Conservation (phyloP, 2,797 vertebrate genomes). For the Lates japonicus region DNA sequence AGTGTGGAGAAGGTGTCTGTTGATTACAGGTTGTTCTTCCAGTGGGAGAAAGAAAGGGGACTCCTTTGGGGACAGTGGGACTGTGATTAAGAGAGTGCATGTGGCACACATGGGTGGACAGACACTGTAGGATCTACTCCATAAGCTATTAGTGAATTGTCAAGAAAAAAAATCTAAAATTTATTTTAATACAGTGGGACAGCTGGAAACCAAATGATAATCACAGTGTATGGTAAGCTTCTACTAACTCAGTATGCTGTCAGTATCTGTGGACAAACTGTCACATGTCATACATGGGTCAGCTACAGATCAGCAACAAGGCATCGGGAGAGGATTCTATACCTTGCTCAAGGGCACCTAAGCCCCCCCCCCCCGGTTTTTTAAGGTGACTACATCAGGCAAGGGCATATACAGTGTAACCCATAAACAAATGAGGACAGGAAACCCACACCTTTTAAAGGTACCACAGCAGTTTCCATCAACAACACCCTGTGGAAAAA, state of each 20-base stretch:
- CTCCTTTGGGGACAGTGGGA: conserved; percentile 38
- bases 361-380: neutral
- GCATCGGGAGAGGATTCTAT: conserved; percentile 8
- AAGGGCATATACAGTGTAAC: neutral
- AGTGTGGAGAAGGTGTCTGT: conserved; percentile 6
- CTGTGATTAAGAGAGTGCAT: conserved; percentile 53
- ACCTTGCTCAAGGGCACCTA: conserved; percentile 28
- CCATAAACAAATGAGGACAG: conserved; percentile 10
- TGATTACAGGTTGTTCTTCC: conserved; percentile 51
- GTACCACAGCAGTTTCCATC: conserved; percentile 14
- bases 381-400: neutral
- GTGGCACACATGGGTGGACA: conserved; percentile 19
- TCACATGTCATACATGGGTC: neutral
- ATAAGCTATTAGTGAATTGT: conserved; percentile 5
- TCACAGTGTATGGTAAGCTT: neutral
- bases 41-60: conserved; percentile 29
- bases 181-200: neutral
- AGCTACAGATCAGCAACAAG: neutral
- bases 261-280: too few relatives aligned
- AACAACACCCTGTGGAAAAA: neutral
- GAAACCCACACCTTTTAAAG: conserved; percentile 28
- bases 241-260: too few relatives aligned
- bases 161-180: neutral
- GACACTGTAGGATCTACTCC: conserved; percentile 8
- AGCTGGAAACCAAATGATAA: conserved; percentile 15